phyloP scores from a whole-genome alignment of 2,113 vertebrate genomes.

The Gambusia affinis region DNA sequence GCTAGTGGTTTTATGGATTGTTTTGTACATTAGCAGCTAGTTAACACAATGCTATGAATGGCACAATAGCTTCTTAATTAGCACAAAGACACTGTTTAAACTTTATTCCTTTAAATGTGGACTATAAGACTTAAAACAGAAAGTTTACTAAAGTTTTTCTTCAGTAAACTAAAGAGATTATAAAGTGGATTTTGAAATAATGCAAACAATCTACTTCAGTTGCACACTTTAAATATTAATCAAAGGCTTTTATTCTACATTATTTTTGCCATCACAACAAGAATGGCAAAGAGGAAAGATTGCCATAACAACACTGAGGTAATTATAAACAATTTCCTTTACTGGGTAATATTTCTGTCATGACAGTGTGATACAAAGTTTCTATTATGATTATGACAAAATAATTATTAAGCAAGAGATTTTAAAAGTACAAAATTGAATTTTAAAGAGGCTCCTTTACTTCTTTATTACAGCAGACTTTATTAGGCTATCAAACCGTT shows the following conservation, averaged over 20 bases:
- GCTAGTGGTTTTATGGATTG: too few species aligned
- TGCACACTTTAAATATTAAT: neutral
- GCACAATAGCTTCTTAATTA: too few species aligned
- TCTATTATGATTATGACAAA: neutral
- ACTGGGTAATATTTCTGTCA: neutral
- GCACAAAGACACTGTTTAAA: too few species aligned
- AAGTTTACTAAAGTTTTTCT: neutral
- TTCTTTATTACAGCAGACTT: neutral
- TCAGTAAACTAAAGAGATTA: too few species aligned
- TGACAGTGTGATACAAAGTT: neutral
- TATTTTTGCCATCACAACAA: neutral
- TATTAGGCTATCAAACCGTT: constrained; percentile 8
- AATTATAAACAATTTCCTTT: neutral
- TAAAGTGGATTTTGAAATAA: neutral
- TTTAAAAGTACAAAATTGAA: neutral
- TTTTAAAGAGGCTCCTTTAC: neutral
- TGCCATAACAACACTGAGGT: neutral
- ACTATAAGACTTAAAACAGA: too few species aligned
- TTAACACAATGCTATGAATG: too few species aligned
- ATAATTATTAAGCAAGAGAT: neutral
- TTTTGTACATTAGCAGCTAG: too few species aligned
- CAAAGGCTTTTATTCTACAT: neutral
- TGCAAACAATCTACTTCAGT: too few species aligned
- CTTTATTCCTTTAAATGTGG: too few species aligned
- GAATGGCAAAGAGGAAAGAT: neutral